phyloP scores from a whole-genome alignment of 1,140 invertebrate species.

The Globodera ellingtonae region DNA sequence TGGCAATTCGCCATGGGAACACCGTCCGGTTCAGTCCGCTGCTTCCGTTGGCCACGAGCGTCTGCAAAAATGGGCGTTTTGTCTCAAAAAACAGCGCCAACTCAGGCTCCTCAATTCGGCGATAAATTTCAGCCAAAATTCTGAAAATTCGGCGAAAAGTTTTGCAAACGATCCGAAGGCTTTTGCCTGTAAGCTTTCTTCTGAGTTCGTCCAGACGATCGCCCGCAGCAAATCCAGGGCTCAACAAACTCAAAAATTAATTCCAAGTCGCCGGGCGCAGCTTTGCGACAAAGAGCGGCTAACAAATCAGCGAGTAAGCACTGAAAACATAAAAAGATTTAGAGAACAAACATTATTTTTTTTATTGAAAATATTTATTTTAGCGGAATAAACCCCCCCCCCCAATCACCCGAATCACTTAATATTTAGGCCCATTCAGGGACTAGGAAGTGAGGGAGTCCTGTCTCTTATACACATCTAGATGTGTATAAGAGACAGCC shows the following conservation, averaged over 20 bases:
- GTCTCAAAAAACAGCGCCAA: constrained; percentile 29
- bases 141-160: constrained; percentile 18
- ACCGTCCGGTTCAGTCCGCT: neutral
- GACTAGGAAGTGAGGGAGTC: no score
- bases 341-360: no score
- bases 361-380: neutral
- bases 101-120: constrained; percentile 27
- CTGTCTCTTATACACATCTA: no score
- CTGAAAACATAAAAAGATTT: constrained; percentile 17
- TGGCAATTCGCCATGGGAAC: constrained; percentile 23
- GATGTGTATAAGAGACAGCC: no score
- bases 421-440: no score
- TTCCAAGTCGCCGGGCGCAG: constrained; percentile 6
- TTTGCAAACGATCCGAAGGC: neutral
- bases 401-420: no score
- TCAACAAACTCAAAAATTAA: constrained; percentile 17
- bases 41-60: constrained; percentile 15
- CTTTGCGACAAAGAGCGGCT: constrained; percentile 26
- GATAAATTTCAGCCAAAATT: constrained; percentile 40
- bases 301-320: constrained; percentile 34
- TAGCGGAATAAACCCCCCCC: no score
- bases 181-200: constrained; percentile 44
- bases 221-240: constrained; percentile 8
- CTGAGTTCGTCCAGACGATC: constrained; percentile 25
- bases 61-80: constrained; percentile 26